phyloP scores from a whole-genome alignment of 2,113 vertebrate genomes.

The Elaphurus davidianus region DNA sequence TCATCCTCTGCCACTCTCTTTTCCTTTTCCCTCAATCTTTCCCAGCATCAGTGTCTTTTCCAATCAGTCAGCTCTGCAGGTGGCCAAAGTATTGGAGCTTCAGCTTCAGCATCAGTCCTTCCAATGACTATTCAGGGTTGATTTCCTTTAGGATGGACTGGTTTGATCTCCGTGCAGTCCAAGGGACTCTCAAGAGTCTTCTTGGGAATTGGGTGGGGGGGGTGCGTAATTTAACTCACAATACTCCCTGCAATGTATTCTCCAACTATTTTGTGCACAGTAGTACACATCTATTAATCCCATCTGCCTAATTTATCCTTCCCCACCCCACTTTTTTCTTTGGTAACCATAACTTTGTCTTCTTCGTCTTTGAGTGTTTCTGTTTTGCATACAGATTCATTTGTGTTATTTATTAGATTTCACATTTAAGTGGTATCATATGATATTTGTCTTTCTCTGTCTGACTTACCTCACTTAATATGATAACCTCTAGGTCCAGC shows the following conservation, averaged over 20 bases:
- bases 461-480: background rate
- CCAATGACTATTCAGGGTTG: background rate
- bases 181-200: background rate
- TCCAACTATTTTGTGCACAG: background rate
- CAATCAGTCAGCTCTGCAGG: background rate
- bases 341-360: background rate
- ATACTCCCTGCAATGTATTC: background rate
- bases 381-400: background rate
- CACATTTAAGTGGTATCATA: background rate
- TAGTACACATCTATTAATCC: background rate
- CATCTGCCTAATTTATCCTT: background rate
- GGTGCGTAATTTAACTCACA: background rate
- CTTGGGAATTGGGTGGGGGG: rapidly evolving
- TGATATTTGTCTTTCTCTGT: background rate
- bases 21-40: background rate
- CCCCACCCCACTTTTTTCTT: background rate
- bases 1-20: background rate
- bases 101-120: background rate
- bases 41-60: background rate
- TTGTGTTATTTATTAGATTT: background rate
- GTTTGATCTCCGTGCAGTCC: background rate
- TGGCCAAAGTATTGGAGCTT: background rate
- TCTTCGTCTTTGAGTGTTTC: background rate
- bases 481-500: background rate
- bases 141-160: background rate